phyloP scores from a whole-genome alignment of 2,888 invertebrate genomes.

The Ophraella communa region DNA sequence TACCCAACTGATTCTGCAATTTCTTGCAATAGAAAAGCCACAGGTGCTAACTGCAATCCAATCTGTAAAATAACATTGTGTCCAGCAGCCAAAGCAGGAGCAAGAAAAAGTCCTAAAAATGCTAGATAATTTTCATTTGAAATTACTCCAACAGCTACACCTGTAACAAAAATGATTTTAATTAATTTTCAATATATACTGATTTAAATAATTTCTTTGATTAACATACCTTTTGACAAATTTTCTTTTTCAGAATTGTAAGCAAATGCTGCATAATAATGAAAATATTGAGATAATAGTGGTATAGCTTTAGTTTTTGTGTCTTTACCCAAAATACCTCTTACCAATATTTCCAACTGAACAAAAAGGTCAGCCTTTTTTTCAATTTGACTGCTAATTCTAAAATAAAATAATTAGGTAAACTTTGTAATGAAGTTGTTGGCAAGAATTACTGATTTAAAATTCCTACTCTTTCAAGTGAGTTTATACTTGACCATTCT shows the following conservation, averaged over 20 bases:
- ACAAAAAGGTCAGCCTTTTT: conserved; percentile 60
- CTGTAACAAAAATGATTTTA: conserved; percentile 47
- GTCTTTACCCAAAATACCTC: conserved; percentile 51
- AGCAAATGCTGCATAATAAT: conserved; percentile 63
- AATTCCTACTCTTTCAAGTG: conserved; percentile 45
- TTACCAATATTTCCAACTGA: conserved; percentile 56
- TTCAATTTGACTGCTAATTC: conserved; percentile 62
- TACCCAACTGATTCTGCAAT: conserved; percentile 62
- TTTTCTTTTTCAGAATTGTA: conserved; percentile 55
- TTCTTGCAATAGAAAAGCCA: conserved; percentile 59
- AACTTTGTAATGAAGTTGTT: background rate
- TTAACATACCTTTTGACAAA: conserved; percentile 57
- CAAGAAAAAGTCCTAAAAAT: conserved; percentile 60
- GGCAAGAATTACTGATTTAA: conserved; percentile 46
- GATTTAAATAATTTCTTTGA: too few species aligned
- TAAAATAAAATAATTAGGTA: conserved; percentile 41
- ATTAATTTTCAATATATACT: background rate
- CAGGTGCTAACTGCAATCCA: conserved; percentile 56
- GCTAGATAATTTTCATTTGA: conserved; percentile 61
- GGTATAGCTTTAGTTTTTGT: conserved; percentile 58
- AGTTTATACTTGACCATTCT: conserved; percentile 35
- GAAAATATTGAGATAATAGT: conserved; percentile 61
- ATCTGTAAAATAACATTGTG: conserved; percentile 61
- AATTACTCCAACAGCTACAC: conserved; percentile 56
- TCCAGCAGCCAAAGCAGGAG: conserved; percentile 62